Percentiles rank a stretch among this genome's conserved stretches.
phyloP scores from a whole-genome alignment of 1,140 invertebrate species.

The Conus betulinus region DNA sequence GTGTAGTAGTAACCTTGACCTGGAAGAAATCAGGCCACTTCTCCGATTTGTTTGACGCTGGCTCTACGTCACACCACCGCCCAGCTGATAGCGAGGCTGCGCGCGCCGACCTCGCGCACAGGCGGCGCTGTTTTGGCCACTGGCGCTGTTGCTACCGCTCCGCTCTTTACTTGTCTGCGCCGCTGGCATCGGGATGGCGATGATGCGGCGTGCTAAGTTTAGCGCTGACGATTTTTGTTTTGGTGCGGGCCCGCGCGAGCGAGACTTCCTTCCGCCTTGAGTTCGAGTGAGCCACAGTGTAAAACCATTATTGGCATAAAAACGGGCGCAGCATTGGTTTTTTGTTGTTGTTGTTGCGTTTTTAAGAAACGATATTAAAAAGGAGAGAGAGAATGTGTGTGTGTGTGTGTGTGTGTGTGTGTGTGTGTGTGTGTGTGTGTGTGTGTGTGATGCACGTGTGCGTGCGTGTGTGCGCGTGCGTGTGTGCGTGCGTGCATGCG shows the following conservation, averaged over 20 bases:
- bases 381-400: no score
- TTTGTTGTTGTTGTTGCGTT: no score
- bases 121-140: background rate
- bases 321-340: no score
- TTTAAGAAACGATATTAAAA: no score
- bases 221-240: conserved; percentile 25
- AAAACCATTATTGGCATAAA: no score
- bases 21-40: background rate
- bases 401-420: no score
- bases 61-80: background rate
- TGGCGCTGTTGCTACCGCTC: conserved; percentile 3
- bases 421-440: no score
- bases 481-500: no score
- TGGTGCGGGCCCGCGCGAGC: background rate
- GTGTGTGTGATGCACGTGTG: no score
- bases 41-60: conserved; percentile 22
- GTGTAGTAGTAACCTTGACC: conserved; percentile 7
- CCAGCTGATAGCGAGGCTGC: conserved; percentile 21
- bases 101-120: background rate
- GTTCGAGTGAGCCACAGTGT: no score
- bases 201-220: background rate
- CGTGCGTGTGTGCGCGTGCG: no score
- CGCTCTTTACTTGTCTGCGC: background rate
- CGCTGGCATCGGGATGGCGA: background rate
- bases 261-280: no score